Evolutionary conservation across 2,888 invertebrate species (phyloP).

Genomic region (Cacoxenus indagator): DNA sequence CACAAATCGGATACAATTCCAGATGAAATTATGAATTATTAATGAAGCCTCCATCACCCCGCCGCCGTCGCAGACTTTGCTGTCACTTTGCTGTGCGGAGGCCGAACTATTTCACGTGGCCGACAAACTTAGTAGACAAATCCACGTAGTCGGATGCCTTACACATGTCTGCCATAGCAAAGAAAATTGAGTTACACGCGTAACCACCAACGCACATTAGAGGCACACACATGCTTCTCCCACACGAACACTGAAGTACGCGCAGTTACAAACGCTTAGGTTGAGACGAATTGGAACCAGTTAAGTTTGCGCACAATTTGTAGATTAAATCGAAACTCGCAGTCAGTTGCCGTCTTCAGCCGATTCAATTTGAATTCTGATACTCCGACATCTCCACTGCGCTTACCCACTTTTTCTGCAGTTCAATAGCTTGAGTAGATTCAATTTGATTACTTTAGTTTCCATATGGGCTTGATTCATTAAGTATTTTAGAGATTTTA

Average conservation of each 20-base stretch:
- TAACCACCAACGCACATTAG: conserved; percentile 31
- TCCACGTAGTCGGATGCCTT: conserved; percentile 41
- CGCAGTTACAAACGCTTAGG: neutral
- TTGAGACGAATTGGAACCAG: conserved; percentile 4
- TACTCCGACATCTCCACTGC: conserved; percentile 52
- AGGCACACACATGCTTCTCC: neutral
- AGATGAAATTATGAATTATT: conserved; percentile 70
- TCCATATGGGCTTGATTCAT: no score
- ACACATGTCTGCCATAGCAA: conserved; percentile 22
- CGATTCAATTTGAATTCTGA: conserved; percentile 65
- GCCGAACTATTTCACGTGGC: conserved; percentile 53
- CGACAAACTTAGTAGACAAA: conserved; percentile 55
- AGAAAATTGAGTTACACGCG: conserved; percentile 64
- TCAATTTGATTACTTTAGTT: no score
- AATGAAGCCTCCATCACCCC: conserved; percentile 53
- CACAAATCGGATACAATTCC: conserved; percentile 68
- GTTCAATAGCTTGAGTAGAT: neutral
- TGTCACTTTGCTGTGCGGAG: neutral
- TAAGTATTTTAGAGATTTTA: no score
- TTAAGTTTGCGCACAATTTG: conserved; percentile 1
- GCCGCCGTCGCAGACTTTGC: neutral
- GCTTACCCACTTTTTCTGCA: neutral
- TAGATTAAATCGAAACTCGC: conserved; percentile 1
- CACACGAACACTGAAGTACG: neutral
- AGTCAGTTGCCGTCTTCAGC: conserved; percentile 44